These are phyloP conservation scores for Pocillopora grandis DNA, from an alignment of 92 coral and sea anemone species.

Conservation along the genomic window DNA sequence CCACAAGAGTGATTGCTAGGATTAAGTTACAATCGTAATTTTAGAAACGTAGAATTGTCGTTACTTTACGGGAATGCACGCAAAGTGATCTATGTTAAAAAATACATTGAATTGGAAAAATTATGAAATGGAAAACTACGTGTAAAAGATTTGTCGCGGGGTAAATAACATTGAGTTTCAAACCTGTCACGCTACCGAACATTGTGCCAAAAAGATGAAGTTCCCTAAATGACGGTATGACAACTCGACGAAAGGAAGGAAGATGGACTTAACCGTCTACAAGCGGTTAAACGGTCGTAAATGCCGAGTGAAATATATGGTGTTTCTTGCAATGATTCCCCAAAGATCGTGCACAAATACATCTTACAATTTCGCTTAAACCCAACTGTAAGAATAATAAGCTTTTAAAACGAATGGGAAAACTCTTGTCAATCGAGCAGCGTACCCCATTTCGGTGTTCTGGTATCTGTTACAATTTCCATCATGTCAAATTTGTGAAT, in stretches of 20 bases:
- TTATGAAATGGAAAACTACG: not conserved
- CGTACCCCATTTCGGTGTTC: not conserved
- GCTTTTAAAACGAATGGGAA: not conserved
- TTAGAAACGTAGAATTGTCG: not conserved
- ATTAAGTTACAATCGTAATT: slow-evolving; percentile 32
- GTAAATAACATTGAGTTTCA: not conserved
- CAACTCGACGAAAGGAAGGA: not conserved
- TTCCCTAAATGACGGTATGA: slow-evolving; percentile 2
- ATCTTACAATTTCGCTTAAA: not conserved
- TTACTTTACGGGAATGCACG: not conserved
- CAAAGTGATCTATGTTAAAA: not conserved
- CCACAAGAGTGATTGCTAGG: slow-evolving; percentile 6
- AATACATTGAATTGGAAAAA: not conserved
- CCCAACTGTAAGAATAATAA: not conserved
- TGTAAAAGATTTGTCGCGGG: not conserved
- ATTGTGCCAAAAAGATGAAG: not conserved
- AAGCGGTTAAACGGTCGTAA: slow-evolving; percentile 10
- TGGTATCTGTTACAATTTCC: not conserved
- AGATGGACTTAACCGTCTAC: not conserved
- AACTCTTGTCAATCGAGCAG: not conserved
- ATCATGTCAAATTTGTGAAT: not conserved
- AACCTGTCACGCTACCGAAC: slow-evolving; percentile 19
- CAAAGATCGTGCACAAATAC: not conserved
- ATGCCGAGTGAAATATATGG: not conserved
- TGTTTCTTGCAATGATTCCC: not conserved